These are phyloP conservation scores for Holothuria leucospilota DNA, from an alignment of 53 echinoderm and acorn worm genomes.

Conservation along the genomic window DNA sequence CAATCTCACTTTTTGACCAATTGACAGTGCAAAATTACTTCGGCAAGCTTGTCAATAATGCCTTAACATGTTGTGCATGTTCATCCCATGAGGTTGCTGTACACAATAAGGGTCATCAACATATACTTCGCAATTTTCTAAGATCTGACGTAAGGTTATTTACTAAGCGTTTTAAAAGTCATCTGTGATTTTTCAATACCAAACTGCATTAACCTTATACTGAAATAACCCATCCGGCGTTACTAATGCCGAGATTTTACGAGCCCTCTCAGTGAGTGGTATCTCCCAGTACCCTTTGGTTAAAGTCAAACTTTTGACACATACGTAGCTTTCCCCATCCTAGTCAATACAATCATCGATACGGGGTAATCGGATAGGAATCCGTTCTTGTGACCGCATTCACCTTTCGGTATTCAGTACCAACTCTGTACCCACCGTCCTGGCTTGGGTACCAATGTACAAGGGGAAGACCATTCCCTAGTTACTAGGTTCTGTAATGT, in stretches of 20 bases:
- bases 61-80: neutral
- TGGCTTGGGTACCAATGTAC: too few relatives aligned
- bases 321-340: conserved; percentile 35
- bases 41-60: conserved; percentile 10
- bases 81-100: conserved; percentile 30
- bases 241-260: too few relatives aligned
- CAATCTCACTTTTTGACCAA: conserved; percentile 22
- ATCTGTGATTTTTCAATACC: too few relatives aligned
- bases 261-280: too few relatives aligned
- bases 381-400: conserved; percentile 67
- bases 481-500: conserved; percentile 58
- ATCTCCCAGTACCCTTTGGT: conserved; percentile 65
- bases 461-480: conserved; percentile 72
- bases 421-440: conserved; percentile 52
- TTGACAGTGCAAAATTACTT: conserved; percentile 45
- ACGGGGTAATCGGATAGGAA: conserved; percentile 59
- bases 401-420: conserved; percentile 71
- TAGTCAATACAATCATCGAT: conserved; percentile 67
- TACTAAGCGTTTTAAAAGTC: conserved; percentile 53
- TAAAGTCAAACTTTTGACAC: conserved; percentile 58
- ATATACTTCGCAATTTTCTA: conserved; percentile 6
- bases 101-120: conserved; percentile 26
- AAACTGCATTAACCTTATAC: too few relatives aligned
- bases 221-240: too few relatives aligned
- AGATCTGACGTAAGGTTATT: neutral